These are phyloP conservation scores for Cisticola juncidis DNA, from an alignment of 2,113 vertebrate species.

Conservation along the genomic window DNA sequence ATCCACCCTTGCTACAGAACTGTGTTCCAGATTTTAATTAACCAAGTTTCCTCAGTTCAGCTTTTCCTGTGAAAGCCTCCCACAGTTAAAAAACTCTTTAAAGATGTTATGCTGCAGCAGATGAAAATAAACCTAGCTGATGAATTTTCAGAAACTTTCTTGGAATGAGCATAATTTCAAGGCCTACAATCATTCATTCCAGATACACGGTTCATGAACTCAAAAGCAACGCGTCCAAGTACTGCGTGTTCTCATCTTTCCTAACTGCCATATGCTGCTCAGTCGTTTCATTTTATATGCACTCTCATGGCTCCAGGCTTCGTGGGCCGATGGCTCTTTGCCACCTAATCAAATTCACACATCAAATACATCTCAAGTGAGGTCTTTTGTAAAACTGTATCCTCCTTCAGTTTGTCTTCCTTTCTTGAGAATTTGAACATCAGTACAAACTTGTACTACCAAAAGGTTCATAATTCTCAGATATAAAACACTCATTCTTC, in stretches of 20 bases:
- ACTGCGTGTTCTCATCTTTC: constrained; percentile 45
- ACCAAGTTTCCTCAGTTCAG: background rate
- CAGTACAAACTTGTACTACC: background rate
- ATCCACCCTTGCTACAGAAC: background rate
- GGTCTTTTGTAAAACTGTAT: background rate
- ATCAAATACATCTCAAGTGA: constrained; percentile 12
- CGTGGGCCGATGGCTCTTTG: constrained; percentile 51
- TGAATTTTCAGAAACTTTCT: constrained; percentile 14
- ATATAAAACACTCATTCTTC: background rate
- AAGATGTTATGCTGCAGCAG: background rate
- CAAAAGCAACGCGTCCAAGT: background rate
- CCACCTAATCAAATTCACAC: constrained; percentile 49
- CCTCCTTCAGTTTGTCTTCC: background rate
- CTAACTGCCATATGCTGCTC: constrained; percentile 46
- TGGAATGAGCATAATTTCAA: background rate
- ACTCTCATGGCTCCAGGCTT: constrained; percentile 32
- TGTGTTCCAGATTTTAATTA: constrained; percentile 35
- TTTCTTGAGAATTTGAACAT: background rate
- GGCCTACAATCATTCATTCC: constrained; percentile 10
- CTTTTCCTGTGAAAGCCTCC: constrained; percentile 33
- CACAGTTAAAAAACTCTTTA: background rate
- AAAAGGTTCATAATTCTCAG: background rate
- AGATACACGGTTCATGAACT: constrained; percentile 33
- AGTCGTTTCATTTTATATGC: constrained; percentile 24
- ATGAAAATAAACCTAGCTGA: constrained; percentile 30